These are phyloP conservation scores for Leptarthrus brevirostris DNA, from an alignment of 2,888 invertebrate species.

Conservation along the genomic window DNA sequence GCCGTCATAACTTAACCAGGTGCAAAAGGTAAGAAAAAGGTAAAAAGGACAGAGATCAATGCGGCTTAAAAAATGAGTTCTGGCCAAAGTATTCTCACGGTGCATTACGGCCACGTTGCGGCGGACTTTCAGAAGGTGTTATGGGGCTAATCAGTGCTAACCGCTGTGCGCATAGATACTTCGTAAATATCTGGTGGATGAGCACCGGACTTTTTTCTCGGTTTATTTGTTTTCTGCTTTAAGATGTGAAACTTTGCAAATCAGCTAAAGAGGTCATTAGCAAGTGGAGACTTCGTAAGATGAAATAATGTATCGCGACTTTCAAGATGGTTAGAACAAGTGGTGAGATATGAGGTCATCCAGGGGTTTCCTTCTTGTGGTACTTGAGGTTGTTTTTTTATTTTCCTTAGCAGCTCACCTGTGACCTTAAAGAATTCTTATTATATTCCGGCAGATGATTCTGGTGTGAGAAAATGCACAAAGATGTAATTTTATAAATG, in stretches of 20 bases:
- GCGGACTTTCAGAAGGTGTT: slow-evolving; percentile 31
- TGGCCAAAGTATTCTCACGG: slow-evolving; percentile 17
- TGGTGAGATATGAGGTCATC: slow-evolving; percentile 25
- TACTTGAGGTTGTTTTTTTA: slow-evolving; percentile 39
- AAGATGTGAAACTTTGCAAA: slow-evolving; percentile 28
- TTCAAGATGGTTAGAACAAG: neutral
- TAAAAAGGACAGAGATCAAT: slow-evolving; percentile 3
- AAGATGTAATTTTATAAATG: too few species aligned
- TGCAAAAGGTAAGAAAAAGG: neutral
- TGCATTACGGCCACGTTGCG: neutral
- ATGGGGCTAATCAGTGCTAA: slow-evolving; percentile 37
- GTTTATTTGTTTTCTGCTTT: slow-evolving; percentile 6
- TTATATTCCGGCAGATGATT: too few species aligned
- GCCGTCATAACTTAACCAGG: slow-evolving; percentile 1
- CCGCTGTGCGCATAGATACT: slow-evolving; percentile 15
- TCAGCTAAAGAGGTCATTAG: slow-evolving; percentile 30
- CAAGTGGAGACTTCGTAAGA: slow-evolving; percentile 1
- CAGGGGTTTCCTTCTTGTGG: slow-evolving; percentile 16
- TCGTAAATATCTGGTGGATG: too few species aligned
- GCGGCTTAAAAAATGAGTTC: neutral
- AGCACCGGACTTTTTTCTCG: neutral
- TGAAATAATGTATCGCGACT: neutral
- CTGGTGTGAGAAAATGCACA: too few species aligned
- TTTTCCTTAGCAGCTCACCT: too few species aligned
- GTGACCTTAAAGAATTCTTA: neutral